Evolutionary conservation across 2,888 invertebrate species (phyloP).

Genomic region (Drosophila picticornis): DNA sequence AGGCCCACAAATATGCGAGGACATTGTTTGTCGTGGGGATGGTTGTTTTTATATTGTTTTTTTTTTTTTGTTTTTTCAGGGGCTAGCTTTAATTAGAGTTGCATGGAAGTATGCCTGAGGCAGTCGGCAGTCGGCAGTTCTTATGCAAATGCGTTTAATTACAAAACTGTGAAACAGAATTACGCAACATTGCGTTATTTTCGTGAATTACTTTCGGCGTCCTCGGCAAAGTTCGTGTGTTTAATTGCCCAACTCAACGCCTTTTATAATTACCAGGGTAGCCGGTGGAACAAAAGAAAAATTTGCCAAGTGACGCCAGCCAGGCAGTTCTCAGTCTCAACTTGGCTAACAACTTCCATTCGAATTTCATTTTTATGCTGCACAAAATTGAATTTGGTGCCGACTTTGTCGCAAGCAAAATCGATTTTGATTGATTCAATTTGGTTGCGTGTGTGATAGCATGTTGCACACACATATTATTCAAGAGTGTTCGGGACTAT

Average conservation of each 20-base stretch:
- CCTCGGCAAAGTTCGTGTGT: constrained; percentile 67
- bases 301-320: constrained; percentile 52
- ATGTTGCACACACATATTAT: constrained; percentile 40
- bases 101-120: constrained; percentile 76
- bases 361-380: constrained; percentile 35
- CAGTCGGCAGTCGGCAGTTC: constrained; percentile 55
- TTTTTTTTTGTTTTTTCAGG: constrained; percentile 8
- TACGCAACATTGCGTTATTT: constrained; percentile 80
- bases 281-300: neutral
- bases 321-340: constrained; percentile 7
- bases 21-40: constrained; percentile 31
- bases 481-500: neutral
- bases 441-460: constrained; percentile 73
- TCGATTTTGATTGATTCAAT: constrained; percentile 84
- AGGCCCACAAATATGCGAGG: neutral
- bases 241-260: constrained; percentile 77
- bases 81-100: constrained; percentile 67
- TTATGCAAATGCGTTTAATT: constrained; percentile 84
- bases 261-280: constrained; percentile 66
- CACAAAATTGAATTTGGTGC: constrained; percentile 79
- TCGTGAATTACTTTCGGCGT: constrained; percentile 55
- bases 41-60: neutral
- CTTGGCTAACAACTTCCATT: constrained; percentile 32
- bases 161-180: constrained; percentile 83
- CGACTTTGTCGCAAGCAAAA: constrained; percentile 67